Base-by-base conservation (phyloP, 2,113 vertebrate genomes). In the Pseudolaguvia tuberculata region DNA sequence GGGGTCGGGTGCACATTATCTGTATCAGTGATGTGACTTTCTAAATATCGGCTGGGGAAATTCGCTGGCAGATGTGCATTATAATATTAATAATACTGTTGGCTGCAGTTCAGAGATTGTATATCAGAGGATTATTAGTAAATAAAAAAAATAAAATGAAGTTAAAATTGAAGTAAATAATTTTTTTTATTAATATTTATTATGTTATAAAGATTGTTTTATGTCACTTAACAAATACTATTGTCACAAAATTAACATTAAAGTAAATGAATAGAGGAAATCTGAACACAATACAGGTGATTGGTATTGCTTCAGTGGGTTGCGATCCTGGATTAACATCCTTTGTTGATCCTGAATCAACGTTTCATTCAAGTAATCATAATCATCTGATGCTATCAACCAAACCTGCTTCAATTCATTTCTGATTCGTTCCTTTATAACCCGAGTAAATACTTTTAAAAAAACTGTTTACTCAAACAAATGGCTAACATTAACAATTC, bases 101-200 rank as follows among this genome's bases (percentile, higher is more conserved):
- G 79, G 78, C 78, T 76, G 29, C 21, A 45, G 61, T 79, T 72
- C 73, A 42, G 75, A 81, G 80, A 84, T 82, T 73, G 70, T 47
- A 42, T 84, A 78, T 84, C 71, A 5, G 47, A 25, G 59, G 82
- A 84, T 83, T 86, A 77, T 21, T 20, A 35, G n/a, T n/a, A 5
- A 42, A n/a, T n/a, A 42, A 39, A 35, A 59, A 59, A 47, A 2
- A 25, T 6, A 13, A 45, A 65, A 47, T 66, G n/a, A n/a, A n/a
- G n/a, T n/a, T n/a, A n/a, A n/a, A n/a, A n/a, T n/a, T n/a, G n/a
- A n/a, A n/a, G n/a, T 66, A 48, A 66, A 2, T 25, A 21, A 48
- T 10, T 11, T 62, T 42, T 5, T 13, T 13, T n/a, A 14, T n/a
- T 39, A 39, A n/a, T n/a, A n/a, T n/a, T n/a, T 62, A 1, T 31